Percentiles rank a stretch among this genome's conserved stretches.
These are phyloP conservation scores for Parazoanthus atlanticus DNA, from an alignment of 92 coral and sea anemone species.

Conservation along the genomic window DNA sequence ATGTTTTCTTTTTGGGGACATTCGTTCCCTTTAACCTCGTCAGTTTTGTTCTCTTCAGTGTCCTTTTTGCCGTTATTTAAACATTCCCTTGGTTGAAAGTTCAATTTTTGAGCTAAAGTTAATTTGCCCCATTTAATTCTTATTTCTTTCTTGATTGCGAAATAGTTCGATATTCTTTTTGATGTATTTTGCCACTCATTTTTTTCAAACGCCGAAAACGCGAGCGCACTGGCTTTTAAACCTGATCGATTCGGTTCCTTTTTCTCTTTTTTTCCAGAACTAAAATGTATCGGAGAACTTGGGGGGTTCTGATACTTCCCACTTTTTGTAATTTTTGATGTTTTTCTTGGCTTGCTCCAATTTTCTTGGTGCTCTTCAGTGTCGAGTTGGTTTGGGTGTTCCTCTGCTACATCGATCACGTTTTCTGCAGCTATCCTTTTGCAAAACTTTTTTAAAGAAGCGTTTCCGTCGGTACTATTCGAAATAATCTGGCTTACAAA, in stretches of 20 bases:
- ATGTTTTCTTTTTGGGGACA: too few relatives aligned
- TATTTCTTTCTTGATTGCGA: background rate
- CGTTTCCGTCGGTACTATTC: background rate
- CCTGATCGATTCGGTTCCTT: background rate
- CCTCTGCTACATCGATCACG: too few relatives aligned
- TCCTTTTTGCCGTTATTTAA: too few relatives aligned
- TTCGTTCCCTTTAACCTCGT: too few relatives aligned
- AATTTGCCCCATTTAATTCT: background rate
- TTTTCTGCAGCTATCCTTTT: too few relatives aligned
- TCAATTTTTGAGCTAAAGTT: background rate
- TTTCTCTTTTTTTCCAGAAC: background rate
- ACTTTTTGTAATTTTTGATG: background rate
- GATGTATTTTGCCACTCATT: background rate
- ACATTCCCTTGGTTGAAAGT: background rate
- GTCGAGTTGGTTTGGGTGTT: background rate
- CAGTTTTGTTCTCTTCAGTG: too few relatives aligned
- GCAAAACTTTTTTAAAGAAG: background rate
- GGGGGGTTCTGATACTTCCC: conserved; percentile 27
- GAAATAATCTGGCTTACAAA: conserved; percentile 2
- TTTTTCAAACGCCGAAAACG: background rate
- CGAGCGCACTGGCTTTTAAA: background rate
- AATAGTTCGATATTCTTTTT: background rate
- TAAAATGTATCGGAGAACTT: background rate
- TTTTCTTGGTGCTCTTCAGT: conserved; percentile 11
- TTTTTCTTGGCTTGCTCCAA: conserved; percentile 31